A percentile compares a stretch with the other conserved stretches of the same genome.
phyloP scores from a whole-genome alignment of 2,113 vertebrate genomes.

The Nibea albiflora region DNA sequence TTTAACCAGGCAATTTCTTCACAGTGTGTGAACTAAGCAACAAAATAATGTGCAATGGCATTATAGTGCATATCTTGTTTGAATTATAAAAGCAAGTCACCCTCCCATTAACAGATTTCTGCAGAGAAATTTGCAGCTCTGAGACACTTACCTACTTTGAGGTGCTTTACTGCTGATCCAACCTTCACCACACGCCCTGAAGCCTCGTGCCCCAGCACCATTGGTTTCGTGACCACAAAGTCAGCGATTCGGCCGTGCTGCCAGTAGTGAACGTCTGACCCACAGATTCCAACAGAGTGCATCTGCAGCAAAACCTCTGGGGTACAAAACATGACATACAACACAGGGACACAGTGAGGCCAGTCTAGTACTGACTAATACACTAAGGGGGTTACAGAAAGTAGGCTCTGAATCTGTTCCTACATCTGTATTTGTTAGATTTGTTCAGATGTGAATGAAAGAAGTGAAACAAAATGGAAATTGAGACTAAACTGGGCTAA shows the following conservation, averaged over 20 bases:
- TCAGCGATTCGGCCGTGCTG: conserved; percentile 91
- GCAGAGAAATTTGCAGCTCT: neutral
- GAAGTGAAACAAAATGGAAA: neutral
- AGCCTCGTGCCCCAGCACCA: conserved; percentile 95
- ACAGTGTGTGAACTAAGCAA: neutral
- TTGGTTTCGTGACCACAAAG: conserved; percentile 90
- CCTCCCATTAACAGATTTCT: neutral
- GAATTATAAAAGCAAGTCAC: too few relatives aligned
- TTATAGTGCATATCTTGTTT: neutral
- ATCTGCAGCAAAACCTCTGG: conserved; percentile 94
- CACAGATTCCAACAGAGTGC: conserved; percentile 98
- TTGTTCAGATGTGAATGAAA: neutral
- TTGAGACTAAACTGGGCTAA: too few relatives aligned
- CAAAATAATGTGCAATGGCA: neutral
- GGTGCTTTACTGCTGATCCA: conserved; percentile 89
- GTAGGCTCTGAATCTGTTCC: neutral
- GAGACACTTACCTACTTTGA: conserved; percentile 84
- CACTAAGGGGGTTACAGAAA: too few relatives aligned
- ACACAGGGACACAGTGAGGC: neutral
- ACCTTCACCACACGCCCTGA: conserved; percentile 90
- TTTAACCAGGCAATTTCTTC: too few relatives aligned
- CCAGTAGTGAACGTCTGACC: conserved; percentile 97
- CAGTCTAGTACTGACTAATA: neutral
- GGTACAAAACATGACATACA: conserved; percentile 13
- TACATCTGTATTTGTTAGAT: too few relatives aligned